Conservation (phyloP, 1,140 invertebrate genomes). For the Lordiphosa clarofinis region DNA sequence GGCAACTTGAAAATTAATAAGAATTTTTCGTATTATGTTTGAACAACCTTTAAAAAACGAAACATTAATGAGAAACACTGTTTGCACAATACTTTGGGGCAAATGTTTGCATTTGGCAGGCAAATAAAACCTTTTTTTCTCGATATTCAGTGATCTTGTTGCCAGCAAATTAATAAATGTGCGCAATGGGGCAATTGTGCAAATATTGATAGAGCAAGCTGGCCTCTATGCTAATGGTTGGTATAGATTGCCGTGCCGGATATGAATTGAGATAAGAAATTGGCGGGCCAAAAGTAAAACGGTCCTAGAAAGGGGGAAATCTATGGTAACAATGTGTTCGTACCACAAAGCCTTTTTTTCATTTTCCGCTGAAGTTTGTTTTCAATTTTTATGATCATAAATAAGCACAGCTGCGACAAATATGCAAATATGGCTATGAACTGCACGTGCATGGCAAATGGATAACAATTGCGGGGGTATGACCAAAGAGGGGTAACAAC, state of each 20-base stretch:
- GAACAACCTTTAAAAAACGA: constrained; percentile 25
- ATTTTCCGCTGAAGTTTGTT: constrained; percentile 21
- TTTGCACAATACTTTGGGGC: constrained; percentile 60
- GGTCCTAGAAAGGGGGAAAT: background rate
- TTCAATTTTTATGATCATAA: constrained; percentile 44
- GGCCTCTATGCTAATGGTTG: constrained; percentile 54
- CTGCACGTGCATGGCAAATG: constrained; percentile 54
- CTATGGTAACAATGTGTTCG: background rate
- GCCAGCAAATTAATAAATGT: constrained; percentile 68
- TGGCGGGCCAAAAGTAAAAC: background rate
- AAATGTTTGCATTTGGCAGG: constrained; percentile 61
- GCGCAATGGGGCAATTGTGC: constrained; percentile 44
- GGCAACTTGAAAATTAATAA: constrained; percentile 44
- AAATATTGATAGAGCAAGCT: constrained; percentile 59
- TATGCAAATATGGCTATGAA: constrained; percentile 58
- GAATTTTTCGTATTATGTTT: constrained; percentile 32
- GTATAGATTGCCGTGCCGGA: constrained; percentile 18
- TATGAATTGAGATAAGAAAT: constrained; percentile 32
- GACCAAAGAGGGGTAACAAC: background rate
- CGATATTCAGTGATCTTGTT: constrained; percentile 69
- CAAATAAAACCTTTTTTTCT: constrained; percentile 42
- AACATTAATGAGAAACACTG: constrained; percentile 53
- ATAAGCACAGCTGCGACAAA: constrained; percentile 68
- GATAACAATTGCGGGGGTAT: constrained; percentile 6
- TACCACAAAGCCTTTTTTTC: constrained; percentile 18